Evolutionary conservation across 1,140 invertebrate genomes (phyloP), one percentile per base, ranked within the genome.

Genomic region (Physella acuta): DNA sequence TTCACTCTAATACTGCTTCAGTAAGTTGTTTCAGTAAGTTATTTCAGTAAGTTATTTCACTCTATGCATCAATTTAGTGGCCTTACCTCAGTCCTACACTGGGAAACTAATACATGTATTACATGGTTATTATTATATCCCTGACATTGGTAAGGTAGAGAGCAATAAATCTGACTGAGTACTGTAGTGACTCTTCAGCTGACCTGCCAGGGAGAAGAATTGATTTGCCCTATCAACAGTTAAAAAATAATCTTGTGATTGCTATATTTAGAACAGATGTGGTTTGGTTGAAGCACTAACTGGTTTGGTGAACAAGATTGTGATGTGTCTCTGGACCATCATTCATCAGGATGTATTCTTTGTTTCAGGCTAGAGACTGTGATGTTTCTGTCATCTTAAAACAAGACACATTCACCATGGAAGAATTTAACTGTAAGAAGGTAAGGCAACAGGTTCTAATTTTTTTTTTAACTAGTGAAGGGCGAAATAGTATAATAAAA

Each of bases 221-320:
- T 55, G 5, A 55, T 11, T n/a, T 24, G 39, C 26, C 26, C 37
- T 4, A 36, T 28, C 8, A 26, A 26, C 20, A 39, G 61, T 16
- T 30, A 52, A 52, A 64, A 55, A 55, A 30, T 24, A 28, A 60
- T 52, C 44, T 65, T 14, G 3, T 53, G 20, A 24, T 58, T 8
- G 37, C 34, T 37, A 52, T 60, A 60, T 51, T 30, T 44, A 4
- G 60, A 56, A 33, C 17, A 26, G 64, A 70, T 11, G 24, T 30
- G 24, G 16, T 74, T 36, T 20, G 72, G 53, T 72, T 72, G 51
- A 67, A 60, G 58, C 71, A 72, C 49, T 73, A 64, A n/a, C 70
- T 76, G 64, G 76, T 72, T 26, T 36, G 26, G 30, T 55, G 61
- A 20, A 49, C 44, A 36, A n/a, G 26, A 11, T 24, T 33, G 20